Base-by-base conservation (phyloP, 2,888 invertebrate species). In the Tenthredo distinguenda region DNA sequence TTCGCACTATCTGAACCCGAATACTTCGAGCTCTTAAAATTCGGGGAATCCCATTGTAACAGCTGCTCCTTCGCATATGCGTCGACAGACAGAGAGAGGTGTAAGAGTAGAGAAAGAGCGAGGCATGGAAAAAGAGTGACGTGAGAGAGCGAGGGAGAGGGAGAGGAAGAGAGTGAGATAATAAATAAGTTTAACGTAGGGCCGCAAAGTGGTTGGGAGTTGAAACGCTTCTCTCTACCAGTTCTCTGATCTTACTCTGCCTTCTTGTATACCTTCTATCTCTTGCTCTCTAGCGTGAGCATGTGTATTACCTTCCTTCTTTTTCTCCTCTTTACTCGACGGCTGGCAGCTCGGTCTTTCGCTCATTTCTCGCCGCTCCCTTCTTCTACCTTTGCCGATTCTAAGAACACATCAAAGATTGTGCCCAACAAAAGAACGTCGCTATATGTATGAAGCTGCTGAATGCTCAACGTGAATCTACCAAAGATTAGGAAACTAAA, bases 391-490 rank as follows among this genome's bases (percentile, higher is more conserved):
- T 88, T 87, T 86, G 88, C 85, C 88, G 88, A 89, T 92, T 92
- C 91, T 91, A 83, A 89, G 92, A 92, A 91, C 89, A 89, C 90
- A 91, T 91, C 90, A 90, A 90, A 91, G 86, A 90, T 90, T 90
- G 90, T 89, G 87, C 84, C 88, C 88, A 89, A 90, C 90, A 89
- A 90, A 90, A 91, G 90, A 87, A 85, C 86, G 86, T 87, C 87
- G 86, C 87, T 85, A 86, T 86, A 86, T 86, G 86, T 87, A 87
- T 86, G 86, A 84, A 86, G 76, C 55, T 10, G 65, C 76, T 47
- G n/a, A 34, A 3, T 72, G n/a, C 6, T 40, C n/a, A 18, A 10
- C 4, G 9, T n/a, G 34, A 72, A 72, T 21, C 26, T 7, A 62
- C 2, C 12, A 21, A 62, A 10, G 3, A 12, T 47, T 4, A 26